Conservation (phyloP, 2,888 invertebrate species). For the Lottia scabra region DNA sequence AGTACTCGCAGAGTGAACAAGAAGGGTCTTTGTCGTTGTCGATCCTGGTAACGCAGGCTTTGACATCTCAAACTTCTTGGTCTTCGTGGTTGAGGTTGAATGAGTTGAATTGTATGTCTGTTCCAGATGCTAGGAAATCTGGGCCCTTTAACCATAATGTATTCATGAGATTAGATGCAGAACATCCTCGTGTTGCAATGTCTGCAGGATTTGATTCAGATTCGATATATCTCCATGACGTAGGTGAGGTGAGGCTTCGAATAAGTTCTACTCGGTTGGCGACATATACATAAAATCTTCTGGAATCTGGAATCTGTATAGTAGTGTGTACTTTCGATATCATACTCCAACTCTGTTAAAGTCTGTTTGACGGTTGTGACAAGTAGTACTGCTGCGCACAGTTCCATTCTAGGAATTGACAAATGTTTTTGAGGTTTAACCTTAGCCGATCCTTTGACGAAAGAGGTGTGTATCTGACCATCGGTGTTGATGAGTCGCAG, state of each 20-base stretch:
- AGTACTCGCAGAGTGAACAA: no score
- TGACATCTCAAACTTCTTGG: no score
- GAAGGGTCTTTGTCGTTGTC: no score
- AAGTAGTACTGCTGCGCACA: not conserved
- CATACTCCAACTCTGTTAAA: not conserved
- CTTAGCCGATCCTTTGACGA: not conserved
- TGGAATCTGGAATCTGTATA: conserved; percentile 1
- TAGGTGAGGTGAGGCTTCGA: not conserved
- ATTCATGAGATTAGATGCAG: not conserved
- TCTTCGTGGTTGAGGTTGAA: no score
- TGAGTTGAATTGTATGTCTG: no score
- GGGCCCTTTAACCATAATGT: not conserved
- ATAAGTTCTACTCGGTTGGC: conserved; percentile 9
- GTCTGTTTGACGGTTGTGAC: not conserved
- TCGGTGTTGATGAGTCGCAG: not conserved
- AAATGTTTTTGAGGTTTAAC: not conserved
- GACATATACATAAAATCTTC: conserved; percentile 13
- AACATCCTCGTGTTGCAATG: not conserved
- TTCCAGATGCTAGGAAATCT: no score
- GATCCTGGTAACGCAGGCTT: no score
- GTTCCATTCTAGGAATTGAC: not conserved
- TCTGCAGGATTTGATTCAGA: conserved; percentile 14
- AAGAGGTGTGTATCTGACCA: not conserved
- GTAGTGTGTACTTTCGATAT: not conserved
- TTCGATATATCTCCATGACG: conserved; percentile 10